Percentiles rank a stretch among this genome's conserved stretches.
Conservation (phyloP, 1,140 invertebrate genomes). For the Neoseiulus cucumeris region DNA sequence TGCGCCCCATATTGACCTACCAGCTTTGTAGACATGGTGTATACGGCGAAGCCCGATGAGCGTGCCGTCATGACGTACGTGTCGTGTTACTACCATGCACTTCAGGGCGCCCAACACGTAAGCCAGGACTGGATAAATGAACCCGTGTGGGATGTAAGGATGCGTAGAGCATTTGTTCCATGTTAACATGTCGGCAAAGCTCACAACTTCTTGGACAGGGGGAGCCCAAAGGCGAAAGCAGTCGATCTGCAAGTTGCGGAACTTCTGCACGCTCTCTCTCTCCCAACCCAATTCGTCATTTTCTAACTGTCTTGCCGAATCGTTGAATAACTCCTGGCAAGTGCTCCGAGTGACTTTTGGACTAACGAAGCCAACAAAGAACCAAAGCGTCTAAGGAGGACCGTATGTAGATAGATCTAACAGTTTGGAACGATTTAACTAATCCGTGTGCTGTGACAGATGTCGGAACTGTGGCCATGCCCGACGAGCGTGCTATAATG, state of each 20-base stretch:
- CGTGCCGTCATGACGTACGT: slow-evolving; percentile 95
- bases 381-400: no score
- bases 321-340: no score
- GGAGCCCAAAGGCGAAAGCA: neutral
- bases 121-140: slow-evolving; percentile 23
- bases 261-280: neutral
- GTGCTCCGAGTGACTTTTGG: no score
- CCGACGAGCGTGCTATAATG: slow-evolving; percentile 97
- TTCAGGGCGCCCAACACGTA: slow-evolving; percentile 94
- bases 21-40: slow-evolving; percentile 68
- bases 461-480: slow-evolving; percentile 91
- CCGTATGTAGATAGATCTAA: neutral
- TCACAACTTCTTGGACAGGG: neutral
- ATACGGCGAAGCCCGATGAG: slow-evolving; percentile 91
- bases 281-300: neutral
- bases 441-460: slow-evolving; percentile 31
- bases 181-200: slow-evolving; percentile 10
- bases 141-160: slow-evolving; percentile 9
- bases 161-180: neutral
- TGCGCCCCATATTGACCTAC: neutral
- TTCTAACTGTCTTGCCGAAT: no score
- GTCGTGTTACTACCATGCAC: slow-evolving; percentile 96
- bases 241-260: neutral
- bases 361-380: no score
- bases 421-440: neutral